A percentile compares a stretch with the other conserved stretches of the same genome.
Conservation (phyloP, 1,140 invertebrate genomes). For the Zelostemma sp. region DNA sequence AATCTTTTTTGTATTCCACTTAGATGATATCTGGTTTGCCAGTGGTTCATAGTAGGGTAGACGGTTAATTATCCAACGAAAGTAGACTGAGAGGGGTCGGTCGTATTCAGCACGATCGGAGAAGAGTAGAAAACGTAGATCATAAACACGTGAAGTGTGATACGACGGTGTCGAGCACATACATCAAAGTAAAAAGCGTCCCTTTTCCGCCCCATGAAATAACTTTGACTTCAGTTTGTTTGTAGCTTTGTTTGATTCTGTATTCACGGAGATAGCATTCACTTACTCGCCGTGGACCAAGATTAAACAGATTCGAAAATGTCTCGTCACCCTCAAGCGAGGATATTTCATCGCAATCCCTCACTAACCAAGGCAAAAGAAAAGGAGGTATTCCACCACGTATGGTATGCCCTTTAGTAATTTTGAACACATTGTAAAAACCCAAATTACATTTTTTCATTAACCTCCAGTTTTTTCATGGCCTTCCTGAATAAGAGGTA, state of each 20-base stretch:
- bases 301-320: constrained; percentile 72
- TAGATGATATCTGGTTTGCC: constrained; percentile 42
- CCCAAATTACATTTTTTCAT: constrained; percentile 34
- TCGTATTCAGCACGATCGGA: constrained; percentile 54
- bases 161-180: constrained; percentile 52
- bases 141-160: constrained; percentile 65
- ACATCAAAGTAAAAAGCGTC: constrained; percentile 57
- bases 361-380: constrained; percentile 18
- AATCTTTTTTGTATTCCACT: constrained; percentile 23
- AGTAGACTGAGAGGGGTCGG: constrained; percentile 48
- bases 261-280: constrained; percentile 70
- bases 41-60: constrained; percentile 33
- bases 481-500: no score
- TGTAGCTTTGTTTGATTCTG: constrained; percentile 70
- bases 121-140: constrained; percentile 42
- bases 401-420: constrained; percentile 25
- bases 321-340: constrained; percentile 48
- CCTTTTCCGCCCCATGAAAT: constrained; percentile 49
- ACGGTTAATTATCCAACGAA: constrained; percentile 62
- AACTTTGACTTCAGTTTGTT: constrained; percentile 65
- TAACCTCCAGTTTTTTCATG: no score
- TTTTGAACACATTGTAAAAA: constrained; percentile 14
- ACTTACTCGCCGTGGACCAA: constrained; percentile 64
- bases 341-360: constrained; percentile 30
- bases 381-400: constrained; percentile 31